Base-by-base conservation (phyloP, 2,113 vertebrate species). In the Mobula birostris region DNA sequence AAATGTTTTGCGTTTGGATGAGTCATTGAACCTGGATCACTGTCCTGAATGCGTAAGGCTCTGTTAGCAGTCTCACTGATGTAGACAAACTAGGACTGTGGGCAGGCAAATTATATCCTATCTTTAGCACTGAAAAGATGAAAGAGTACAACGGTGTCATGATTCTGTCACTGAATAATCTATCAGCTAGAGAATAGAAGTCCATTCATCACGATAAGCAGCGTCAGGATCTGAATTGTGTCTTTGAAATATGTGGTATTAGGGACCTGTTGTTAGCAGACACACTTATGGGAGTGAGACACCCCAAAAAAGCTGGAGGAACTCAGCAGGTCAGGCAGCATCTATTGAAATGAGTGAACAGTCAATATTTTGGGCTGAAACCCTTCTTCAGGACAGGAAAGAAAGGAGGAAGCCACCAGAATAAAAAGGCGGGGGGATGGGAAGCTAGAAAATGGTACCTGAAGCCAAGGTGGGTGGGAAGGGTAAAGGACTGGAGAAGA, bases 51-150 rank as follows among this genome's bases (percentile, higher is more conserved):
- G 9, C 7, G 21, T 56, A 83, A 21, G 19, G 27, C 40, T 32
- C 29, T 66, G 61, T 68, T 12, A 15, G 58, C 85, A 68, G 85
- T 14, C 8, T 24, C 29, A 17, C 85, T 19, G 63, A 63, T 36
- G 7, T 32, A 68, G 15, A 68, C 85, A 66, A 32, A 88, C 6
- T 63, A 12, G 29, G 58, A 61, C 83, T 61, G 29, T 90, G 85
- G 85, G 85, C 58, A n/a, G 83, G 61, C 27, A 88, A 88, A 63
- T 63, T 63, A 88, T 88, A 27, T 87, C 58, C 56, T 87, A 61
- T 63, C 80, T 90, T 66, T 66, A 90, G 85, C n/a, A 19, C 15
- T 66, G 61, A 32, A 63, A 90, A 68, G 85, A 7, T 61, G 27
- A 17, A 66, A 74, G 15, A 29, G 14, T 90, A 32, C 85, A 17